Percentiles rank a stretch among this genome's conserved stretches.
Evolutionary conservation across 2,113 vertebrate genomes (phyloP).

Genomic region (Chrysochloris asiatica): DNA sequence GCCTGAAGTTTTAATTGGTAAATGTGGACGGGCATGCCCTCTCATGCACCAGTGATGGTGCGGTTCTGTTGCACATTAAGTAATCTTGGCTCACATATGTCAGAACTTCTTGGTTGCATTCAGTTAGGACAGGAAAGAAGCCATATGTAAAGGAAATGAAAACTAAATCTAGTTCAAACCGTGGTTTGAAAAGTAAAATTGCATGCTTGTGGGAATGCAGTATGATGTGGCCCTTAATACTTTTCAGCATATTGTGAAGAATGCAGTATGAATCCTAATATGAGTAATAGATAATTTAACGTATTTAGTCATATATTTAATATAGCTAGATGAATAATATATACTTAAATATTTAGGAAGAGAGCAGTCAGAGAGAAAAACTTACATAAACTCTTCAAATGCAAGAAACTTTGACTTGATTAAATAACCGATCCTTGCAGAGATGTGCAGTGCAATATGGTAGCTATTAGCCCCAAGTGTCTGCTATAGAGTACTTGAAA

Average conservation of each 20-base stretch:
- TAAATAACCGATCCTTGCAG: neutral
- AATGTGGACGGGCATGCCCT: neutral
- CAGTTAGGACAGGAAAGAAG: conserved; percentile 30
- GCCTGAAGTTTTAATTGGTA: neutral
- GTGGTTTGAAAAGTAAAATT: conserved; percentile 57
- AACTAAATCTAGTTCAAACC: conserved; percentile 33
- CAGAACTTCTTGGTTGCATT: neutral
- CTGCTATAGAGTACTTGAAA: neutral
- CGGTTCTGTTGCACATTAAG: neutral
- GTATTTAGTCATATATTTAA: conserved; percentile 15
- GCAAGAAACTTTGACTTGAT: conserved; percentile 34
- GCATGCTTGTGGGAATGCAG: conserved; percentile 40
- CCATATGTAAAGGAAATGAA: conserved; percentile 66
- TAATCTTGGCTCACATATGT: conserved; percentile 1
- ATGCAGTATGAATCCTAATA: conserved; percentile 23
- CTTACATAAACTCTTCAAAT: conserved; percentile 13
- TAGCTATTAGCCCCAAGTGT: neutral
- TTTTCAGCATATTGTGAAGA: conserved; percentile 36
- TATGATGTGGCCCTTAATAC: neutral
- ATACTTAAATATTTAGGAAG: too few relatives aligned
- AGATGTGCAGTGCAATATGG: accelerated
- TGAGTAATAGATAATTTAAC: conserved; percentile 15
- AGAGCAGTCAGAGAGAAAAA: neutral
- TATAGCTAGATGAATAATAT: too few relatives aligned
- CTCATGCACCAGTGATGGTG: neutral